A percentile compares a stretch with the other conserved stretches of the same genome.
phyloP scores from a whole-genome alignment of 2,888 invertebrate genomes.

The Polydrusus tereticollis region DNA sequence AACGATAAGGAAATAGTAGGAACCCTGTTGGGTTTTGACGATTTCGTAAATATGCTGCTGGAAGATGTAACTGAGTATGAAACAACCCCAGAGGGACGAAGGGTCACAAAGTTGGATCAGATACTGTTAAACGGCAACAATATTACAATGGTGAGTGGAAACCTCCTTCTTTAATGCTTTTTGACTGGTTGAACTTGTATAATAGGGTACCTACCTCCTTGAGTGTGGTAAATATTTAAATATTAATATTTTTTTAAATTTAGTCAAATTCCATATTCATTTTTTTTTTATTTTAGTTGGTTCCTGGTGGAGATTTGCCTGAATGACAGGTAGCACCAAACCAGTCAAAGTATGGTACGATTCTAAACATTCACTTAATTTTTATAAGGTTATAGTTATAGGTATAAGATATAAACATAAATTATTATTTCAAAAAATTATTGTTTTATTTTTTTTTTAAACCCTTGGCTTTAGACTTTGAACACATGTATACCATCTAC shows the following conservation, averaged over 20 bases:
- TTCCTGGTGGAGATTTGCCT: slow-evolving; percentile 85
- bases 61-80: slow-evolving; percentile 99
- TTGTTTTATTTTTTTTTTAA: neutral
- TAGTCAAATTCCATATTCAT: too few species aligned
- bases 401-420: neutral
- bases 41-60: slow-evolving; percentile 98
- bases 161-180: too few species aligned
- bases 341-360: too few species aligned
- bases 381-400: neutral
- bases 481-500: neutral
- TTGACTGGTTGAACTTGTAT: too few species aligned
- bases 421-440: neutral
- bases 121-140: slow-evolving; percentile 99
- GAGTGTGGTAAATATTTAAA: too few species aligned
- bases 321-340: slow-evolving; percentile 66
- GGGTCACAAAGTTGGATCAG: slow-evolving; percentile 97
- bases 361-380: neutral
- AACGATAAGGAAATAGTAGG: slow-evolving; percentile 99
- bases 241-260: too few species aligned
- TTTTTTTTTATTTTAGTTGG: slow-evolving; percentile 74
- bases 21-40: slow-evolving; percentile 96
- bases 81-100: slow-evolving; percentile 94
- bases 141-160: slow-evolving; percentile 93
- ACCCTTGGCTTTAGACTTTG: neutral
- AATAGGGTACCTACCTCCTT: too few species aligned